phyloP scores from a whole-genome alignment of 2,113 vertebrate genomes.

The Thamnaconus septentrionalis region DNA sequence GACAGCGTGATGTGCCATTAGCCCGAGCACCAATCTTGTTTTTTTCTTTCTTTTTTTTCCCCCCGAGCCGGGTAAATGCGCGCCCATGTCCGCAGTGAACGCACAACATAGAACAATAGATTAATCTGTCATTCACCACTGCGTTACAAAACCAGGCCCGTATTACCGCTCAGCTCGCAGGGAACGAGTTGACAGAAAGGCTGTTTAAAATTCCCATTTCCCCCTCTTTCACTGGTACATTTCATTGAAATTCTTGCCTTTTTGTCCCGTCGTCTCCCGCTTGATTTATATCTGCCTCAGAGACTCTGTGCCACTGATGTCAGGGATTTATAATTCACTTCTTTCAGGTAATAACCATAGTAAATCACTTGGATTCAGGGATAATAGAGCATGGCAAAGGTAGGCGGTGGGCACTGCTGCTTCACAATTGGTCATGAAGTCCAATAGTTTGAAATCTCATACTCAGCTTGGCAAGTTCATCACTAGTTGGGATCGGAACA shows the following conservation, averaged over 20 bases:
- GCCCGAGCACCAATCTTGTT: slow-evolving; percentile 16
- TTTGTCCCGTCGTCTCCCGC: too few relatives aligned
- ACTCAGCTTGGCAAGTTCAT: too few relatives aligned
- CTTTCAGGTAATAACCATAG: background rate
- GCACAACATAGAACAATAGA: slow-evolving; percentile 18
- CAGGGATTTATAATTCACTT: slow-evolving; percentile 15
- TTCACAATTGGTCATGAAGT: too few relatives aligned
- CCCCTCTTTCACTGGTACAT: background rate
- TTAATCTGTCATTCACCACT: slow-evolving; percentile 35
- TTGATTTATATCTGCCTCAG: background rate
- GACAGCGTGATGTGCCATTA: slow-evolving; percentile 30
- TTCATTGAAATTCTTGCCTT: too few relatives aligned
- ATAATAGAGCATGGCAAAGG: too few relatives aligned
- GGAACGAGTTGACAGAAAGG: background rate
- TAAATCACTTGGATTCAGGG: background rate
- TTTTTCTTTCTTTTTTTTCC: background rate
- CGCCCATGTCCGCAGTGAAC: slow-evolving; percentile 4
- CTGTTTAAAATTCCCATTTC: background rate
- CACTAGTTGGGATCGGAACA: too few relatives aligned
- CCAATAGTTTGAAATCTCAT: too few relatives aligned
- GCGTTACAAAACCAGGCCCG: slow-evolving; percentile 3
- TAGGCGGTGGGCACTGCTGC: too few relatives aligned
- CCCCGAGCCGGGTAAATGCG: slow-evolving; percentile 1
- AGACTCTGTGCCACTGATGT: background rate
- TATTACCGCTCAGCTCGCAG: background rate